phyloP scores from a whole-genome alignment of 2,113 vertebrate genomes.

The Psittacara wagleri region DNA sequence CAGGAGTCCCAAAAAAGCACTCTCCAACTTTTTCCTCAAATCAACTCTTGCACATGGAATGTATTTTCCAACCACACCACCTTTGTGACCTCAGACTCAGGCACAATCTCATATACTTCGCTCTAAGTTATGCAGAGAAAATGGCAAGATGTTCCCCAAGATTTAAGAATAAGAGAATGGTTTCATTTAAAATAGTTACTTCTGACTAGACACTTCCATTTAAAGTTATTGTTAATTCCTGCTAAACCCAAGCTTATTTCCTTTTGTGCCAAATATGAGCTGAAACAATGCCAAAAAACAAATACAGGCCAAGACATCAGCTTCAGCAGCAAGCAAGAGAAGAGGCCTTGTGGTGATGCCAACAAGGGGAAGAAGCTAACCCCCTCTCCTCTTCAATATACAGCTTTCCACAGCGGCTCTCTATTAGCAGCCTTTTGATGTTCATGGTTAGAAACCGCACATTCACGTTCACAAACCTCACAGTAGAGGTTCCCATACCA shows the following conservation, averaged over 20 bases:
- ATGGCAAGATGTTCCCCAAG: not conserved
- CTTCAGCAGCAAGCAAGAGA: not conserved
- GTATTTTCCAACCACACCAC: not conserved
- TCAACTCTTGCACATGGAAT: not conserved
- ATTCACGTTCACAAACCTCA: accelerated
- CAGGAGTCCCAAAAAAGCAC: not conserved
- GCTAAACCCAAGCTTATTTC: not conserved
- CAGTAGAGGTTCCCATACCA: not conserved
- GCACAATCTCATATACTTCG: not conserved
- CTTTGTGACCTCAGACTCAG: not conserved
- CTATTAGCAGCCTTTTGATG: not conserved
- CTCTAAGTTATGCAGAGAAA: not conserved
- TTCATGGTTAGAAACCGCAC: not conserved
- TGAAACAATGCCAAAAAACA: not conserved
- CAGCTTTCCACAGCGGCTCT: not conserved
- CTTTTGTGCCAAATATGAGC: not conserved
- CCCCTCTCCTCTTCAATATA: not conserved
- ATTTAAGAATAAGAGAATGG: not conserved
- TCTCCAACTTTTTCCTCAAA: not conserved
- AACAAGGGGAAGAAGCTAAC: not conserved
- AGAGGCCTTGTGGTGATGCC: not conserved
- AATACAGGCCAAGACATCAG: not conserved
- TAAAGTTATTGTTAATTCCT: not conserved
- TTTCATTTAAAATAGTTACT: not conserved
- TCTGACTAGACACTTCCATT: not conserved